Evolutionary conservation across 1,140 invertebrate species (phyloP).

Genomic region (Coelopa frigida): DNA sequence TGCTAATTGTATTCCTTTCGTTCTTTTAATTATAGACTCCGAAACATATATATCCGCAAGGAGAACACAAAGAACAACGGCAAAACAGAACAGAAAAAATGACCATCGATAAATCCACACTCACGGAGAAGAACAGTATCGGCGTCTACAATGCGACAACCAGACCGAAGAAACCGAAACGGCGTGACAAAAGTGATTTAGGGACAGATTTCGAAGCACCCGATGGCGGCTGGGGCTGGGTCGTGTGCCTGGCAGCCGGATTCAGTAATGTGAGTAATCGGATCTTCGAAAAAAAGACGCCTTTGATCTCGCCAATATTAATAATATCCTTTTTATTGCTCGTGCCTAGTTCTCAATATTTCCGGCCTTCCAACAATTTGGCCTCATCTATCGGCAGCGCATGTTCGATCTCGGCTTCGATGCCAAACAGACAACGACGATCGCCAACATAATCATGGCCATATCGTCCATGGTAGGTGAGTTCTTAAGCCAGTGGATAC

Average conservation of each 20-base stretch:
- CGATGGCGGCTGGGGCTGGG: constrained; percentile 43
- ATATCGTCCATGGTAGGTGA: constrained; percentile 54
- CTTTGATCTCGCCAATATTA: neutral
- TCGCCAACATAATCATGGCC: constrained; percentile 59
- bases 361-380: constrained; percentile 58
- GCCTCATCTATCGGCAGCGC: constrained; percentile 55
- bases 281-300: constrained; percentile 10
- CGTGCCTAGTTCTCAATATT: constrained; percentile 53
- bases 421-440: constrained; percentile 54
- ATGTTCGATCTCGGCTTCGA: constrained; percentile 51
- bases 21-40: too few species aligned
- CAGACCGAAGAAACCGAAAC: constrained; percentile 34
- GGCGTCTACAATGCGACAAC: constrained; percentile 37
- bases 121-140: constrained; percentile 31
- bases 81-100: constrained; percentile 1
- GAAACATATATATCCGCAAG: too few species aligned
- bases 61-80: too few species aligned
- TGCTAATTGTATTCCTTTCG: too few species aligned
- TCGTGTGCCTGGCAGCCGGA: constrained; percentile 38
- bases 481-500: constrained; percentile 2
- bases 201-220: constrained; percentile 40
- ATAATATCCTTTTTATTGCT: neutral
- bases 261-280: constrained; percentile 31
- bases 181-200: constrained; percentile 36
- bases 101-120: constrained; percentile 15